phyloP scores from a whole-genome alignment of 1,140 invertebrate species.

The Zaprionus nigranus region DNA sequence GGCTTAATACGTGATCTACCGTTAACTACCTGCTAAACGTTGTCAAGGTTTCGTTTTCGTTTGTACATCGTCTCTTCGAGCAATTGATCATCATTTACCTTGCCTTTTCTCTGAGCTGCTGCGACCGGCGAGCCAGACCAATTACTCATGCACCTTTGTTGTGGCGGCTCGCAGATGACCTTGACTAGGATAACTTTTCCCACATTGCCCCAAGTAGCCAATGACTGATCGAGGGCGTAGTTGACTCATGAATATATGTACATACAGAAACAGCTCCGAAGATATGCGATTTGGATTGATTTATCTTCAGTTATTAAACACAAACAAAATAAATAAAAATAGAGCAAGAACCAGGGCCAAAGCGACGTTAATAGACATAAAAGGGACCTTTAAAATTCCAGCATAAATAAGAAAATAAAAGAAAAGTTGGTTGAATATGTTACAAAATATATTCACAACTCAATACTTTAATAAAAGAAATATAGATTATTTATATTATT shows the following conservation, averaged over 20 bases:
- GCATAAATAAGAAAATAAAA: too few species aligned
- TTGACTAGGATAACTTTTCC: slow-evolving; percentile 40
- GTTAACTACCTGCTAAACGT: slow-evolving; percentile 41
- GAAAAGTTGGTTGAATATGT: too few species aligned
- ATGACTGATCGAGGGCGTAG: slow-evolving; percentile 10
- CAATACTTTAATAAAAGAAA: too few species aligned
- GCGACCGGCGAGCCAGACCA: neutral
- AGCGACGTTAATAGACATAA: too few species aligned
- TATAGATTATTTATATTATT: too few species aligned
- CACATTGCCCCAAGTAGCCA: neutral
- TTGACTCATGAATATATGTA: neutral
- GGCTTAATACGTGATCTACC: slow-evolving; percentile 50
- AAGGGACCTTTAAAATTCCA: too few species aligned
- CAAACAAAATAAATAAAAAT: too few species aligned
- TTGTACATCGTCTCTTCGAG: slow-evolving; percentile 41
- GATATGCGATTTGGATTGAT: too few species aligned
- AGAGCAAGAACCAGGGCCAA: too few species aligned
- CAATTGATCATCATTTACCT: slow-evolving; percentile 29
- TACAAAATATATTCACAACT: too few species aligned
- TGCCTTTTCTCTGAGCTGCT: slow-evolving; percentile 8
- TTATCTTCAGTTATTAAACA: too few species aligned
- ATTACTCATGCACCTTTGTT: slow-evolving; percentile 39
- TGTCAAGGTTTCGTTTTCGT: slow-evolving; percentile 67
- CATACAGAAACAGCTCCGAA: neutral
- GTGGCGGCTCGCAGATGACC: neutral